Conservation (phyloP, 2,888 invertebrate species). For the Operophtera brumata region DNA sequence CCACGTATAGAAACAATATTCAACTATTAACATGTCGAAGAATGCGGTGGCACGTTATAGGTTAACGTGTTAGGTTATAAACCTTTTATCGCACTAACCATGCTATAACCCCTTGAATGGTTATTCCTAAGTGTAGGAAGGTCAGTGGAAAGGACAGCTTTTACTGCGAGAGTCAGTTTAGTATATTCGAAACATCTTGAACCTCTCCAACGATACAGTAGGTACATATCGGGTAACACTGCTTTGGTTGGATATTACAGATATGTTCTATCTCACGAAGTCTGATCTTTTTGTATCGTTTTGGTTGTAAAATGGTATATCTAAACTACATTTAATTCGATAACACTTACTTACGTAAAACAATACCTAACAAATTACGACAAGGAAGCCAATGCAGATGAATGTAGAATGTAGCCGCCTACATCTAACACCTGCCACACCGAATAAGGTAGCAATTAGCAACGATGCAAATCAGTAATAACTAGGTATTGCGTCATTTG, state of each 20-base stretch:
- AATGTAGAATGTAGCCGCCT: constrained; percentile 23
- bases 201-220: too few species aligned
- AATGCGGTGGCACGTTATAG: constrained; percentile 13
- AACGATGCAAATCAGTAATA: constrained; percentile 62
- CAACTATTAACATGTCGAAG: constrained; percentile 13
- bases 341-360: neutral
- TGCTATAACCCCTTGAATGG: neutral
- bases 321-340: too few species aligned
- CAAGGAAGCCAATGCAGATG: constrained; percentile 25
- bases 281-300: too few species aligned
- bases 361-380: constrained; percentile 11
- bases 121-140: neutral
- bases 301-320: too few species aligned
- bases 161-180: neutral
- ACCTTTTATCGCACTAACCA: constrained; percentile 1
- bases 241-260: constrained; percentile 1
- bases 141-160: neutral
- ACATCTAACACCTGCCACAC: constrained; percentile 43
- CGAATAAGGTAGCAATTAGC: constrained; percentile 48
- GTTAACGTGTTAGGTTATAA: constrained; percentile 5
- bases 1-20: constrained; percentile 38
- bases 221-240: neutral
- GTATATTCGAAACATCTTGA: neutral
- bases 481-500: constrained; percentile 57
- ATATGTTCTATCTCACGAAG: too few species aligned